Evolutionary conservation across 2,113 vertebrate species (phyloP).

Genomic region (Limnothrissa miodon): DNA sequence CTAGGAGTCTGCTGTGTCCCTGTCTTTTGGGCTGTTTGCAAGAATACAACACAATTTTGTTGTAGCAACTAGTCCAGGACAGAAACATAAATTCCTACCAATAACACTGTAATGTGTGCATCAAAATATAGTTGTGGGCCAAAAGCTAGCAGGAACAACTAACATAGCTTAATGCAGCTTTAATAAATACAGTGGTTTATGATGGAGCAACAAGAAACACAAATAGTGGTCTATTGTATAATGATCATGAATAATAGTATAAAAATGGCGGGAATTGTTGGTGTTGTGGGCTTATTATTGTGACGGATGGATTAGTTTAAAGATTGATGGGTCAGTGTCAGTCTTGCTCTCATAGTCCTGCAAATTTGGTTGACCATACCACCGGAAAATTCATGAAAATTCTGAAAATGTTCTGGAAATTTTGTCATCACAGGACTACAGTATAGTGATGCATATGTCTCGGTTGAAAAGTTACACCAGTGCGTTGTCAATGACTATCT

Average conservation of each 20-base stretch:
- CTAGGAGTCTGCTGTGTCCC: not conserved
- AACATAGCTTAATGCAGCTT: constrained; percentile 4
- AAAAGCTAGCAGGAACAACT: not conserved
- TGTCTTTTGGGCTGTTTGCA: not conserved
- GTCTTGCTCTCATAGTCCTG: not conserved
- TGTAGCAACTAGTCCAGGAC: not conserved
- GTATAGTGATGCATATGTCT: not conserved
- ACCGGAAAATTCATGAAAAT: not conserved
- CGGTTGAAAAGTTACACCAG: not conserved
- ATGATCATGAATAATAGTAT: not conserved
- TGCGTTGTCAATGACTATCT: constrained; percentile 14
- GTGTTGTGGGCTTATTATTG: not conserved
- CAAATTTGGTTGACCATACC: not conserved
- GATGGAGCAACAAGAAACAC: no score
- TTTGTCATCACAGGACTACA: not conserved
- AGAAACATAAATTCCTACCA: not conserved
- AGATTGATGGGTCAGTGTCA: not conserved
- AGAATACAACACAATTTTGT: not conserved
- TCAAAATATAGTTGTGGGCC: not conserved
- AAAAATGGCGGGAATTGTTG: not conserved
- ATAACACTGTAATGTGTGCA: not conserved
- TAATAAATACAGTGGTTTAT: not conserved
- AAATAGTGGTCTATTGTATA: not conserved
- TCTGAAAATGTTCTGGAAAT: not conserved
- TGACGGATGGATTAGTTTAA: not conserved